Evolutionary conservation across 1,140 invertebrate genomes (phyloP), one percentile per base, ranked within the genome.

Genomic region (Spodoptera frugiperda): DNA sequence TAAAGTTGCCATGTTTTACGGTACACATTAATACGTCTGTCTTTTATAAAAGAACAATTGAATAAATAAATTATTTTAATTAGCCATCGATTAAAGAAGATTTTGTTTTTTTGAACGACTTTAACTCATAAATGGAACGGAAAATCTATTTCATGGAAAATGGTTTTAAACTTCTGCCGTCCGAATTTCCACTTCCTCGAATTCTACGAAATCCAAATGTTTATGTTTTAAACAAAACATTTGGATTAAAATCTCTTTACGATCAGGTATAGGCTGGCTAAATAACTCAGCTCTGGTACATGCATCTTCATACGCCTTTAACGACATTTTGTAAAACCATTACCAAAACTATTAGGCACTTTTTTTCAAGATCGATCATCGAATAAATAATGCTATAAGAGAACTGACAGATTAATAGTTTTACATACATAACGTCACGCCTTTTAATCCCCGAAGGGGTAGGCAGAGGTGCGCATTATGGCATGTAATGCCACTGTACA

Each of bases 281-380:
- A 97, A 94, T 14, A 97, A 89, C 90, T 97, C 97, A 3, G 96
- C 96, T 63, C 97, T 93, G 86, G 96, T 95, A 84, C 96, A 97
- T 12, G 96, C 96, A 86, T 96, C 95, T 88, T 96, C 95, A 80
- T 97, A 97, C 21, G 95, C 95, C 78, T 95, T 95, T 89, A 95
- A 93, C 19, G 94, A 94, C 95, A 95, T 95, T 87, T 82, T 91
- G 46, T 49, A 55, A 5, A 72, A 44, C 33, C 14, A 67, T 44
- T 78, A 59, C 10, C 21, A 19, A 19, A 0, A 76, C 44, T 71
- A 49, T 72, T 4, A 63, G 51, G 65, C 49, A 73, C 59, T 73
- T 67, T 59, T n/a, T 75, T 53, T 39, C 4, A 2, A 14, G 6
- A 71, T n/a, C 44, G 39, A 11, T 25, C 21, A 67, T 25, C 15